Percentiles rank a stretch among this genome's conserved stretches.
Evolutionary conservation across 23 tunicate genomes (phyloP).

Genomic region (Phallusia fumigata): DNA sequence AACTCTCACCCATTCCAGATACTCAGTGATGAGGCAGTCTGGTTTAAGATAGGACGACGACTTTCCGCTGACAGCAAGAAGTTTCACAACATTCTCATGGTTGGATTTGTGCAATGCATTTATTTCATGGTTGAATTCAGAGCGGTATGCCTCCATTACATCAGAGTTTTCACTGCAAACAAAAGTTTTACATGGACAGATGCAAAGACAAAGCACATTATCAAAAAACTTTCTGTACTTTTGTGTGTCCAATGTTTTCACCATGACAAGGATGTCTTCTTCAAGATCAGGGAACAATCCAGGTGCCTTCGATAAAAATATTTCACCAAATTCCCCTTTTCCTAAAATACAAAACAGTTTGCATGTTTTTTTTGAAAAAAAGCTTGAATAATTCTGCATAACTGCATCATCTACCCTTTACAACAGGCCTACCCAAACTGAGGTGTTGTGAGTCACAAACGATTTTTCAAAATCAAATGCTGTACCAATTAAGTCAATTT

Average conservation of each 20-base stretch:
- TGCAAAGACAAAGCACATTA: background rate
- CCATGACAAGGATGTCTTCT: constrained; percentile 92
- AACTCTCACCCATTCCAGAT: constrained; percentile 87
- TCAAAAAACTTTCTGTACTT: background rate
- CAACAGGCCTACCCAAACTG: no score
- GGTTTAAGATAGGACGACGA: constrained; percentile 5
- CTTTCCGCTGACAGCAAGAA: constrained; percentile 61
- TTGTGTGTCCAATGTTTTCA: constrained; percentile 46
- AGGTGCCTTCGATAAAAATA: constrained; percentile 92
- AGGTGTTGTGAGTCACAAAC: no score
- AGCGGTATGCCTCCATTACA: background rate
- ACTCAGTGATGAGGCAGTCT: constrained; percentile 68
- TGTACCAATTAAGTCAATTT: no score
- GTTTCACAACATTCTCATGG: constrained; percentile 71
- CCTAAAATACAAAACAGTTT: constrained; percentile 48
- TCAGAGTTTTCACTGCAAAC: background rate
- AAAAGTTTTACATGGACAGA: background rate
- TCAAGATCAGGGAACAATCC: constrained; percentile 82
- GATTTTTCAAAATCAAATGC: no score
- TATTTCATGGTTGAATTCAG: constrained; percentile 64
- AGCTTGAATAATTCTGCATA: no score
- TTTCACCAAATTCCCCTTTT: constrained; percentile 76
- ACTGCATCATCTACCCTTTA: no score
- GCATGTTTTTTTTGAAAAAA: no score
- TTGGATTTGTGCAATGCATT: constrained; percentile 28